These are phyloP conservation scores for Mongoloraphidia duomilia DNA, from an alignment of 2,888 invertebrate genomes.

Conservation along the genomic window DNA sequence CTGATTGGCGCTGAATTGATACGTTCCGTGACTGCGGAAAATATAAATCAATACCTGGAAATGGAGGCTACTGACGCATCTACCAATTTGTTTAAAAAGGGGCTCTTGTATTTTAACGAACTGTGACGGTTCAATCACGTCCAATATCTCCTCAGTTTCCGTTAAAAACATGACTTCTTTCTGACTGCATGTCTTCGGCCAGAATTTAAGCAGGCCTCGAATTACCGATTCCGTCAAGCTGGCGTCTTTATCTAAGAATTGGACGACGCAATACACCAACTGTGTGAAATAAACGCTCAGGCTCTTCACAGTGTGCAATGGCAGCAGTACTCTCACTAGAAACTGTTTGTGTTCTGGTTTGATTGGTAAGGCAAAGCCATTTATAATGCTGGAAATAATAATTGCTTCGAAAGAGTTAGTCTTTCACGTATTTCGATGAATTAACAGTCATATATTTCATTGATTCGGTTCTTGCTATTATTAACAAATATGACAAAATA, in stretches of 20 bases:
- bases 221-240: constrained; percentile 95
- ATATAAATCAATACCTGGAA: constrained; percentile 61
- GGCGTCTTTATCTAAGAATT: constrained; percentile 98
- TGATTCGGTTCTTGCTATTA: too few relatives aligned
- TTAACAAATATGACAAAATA: too few relatives aligned
- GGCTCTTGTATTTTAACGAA: constrained; percentile 96
- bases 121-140: constrained; percentile 96
- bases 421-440: too few relatives aligned
- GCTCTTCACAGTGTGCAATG: constrained; percentile 97
- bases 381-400: constrained; percentile 75
- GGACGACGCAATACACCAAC: constrained; percentile 98
- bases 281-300: constrained; percentile 97
- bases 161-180: constrained; percentile 99
- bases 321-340: constrained; percentile 93
- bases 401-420: too few relatives aligned
- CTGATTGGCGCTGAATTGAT: too few relatives aligned
- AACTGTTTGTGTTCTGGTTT: constrained; percentile 99
- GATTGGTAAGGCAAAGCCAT: constrained; percentile 96
- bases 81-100: constrained; percentile 88
- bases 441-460: too few relatives aligned
- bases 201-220: constrained; percentile 93
- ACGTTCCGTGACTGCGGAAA: too few relatives aligned
- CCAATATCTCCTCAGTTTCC: constrained; percentile 95
- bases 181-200: constrained; percentile 99
- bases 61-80: constrained; percentile 96